Evolutionary conservation across 2,888 invertebrate genomes (phyloP).

Genomic region (Rapana venosa): DNA sequence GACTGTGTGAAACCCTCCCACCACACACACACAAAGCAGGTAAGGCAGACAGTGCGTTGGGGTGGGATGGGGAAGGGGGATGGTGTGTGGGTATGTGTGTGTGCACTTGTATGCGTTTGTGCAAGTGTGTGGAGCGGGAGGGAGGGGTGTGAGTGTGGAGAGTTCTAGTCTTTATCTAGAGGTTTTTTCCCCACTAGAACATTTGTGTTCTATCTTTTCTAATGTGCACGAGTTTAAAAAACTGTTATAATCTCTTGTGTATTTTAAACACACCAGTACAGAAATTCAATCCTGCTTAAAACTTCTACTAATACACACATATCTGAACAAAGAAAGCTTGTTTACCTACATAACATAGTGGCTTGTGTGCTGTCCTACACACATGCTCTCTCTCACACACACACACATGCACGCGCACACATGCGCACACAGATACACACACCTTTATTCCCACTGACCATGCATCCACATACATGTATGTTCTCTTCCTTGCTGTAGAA

Average conservation of each 20-base stretch:
- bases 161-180: too few species aligned
- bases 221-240: too few species aligned
- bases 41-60: neutral
- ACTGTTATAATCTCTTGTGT: too few species aligned
- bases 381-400: neutral
- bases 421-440: slow-evolving; percentile 4
- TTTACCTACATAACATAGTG: too few species aligned
- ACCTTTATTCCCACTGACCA: neutral
- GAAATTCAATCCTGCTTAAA: neutral
- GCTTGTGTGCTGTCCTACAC: neutral
- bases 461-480: neutral
- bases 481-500: neutral
- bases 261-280: neutral
- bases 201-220: too few species aligned
- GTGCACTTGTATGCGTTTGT: neutral
- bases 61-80: too few species aligned
- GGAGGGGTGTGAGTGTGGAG: too few species aligned
- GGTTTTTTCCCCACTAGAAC: too few species aligned
- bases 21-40: slow-evolving; percentile 43
- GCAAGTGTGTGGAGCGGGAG: too few species aligned
- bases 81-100: slow-evolving; percentile 8
- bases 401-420: slow-evolving; percentile 12
- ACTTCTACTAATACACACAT: too few species aligned
- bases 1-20: slow-evolving; percentile 43
- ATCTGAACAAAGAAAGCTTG: neutral